Percentiles rank a stretch among this genome's conserved stretches.
These are phyloP conservation scores for Xenopus laevis DNA, from an alignment of 2,113 vertebrate species.

Conservation along the genomic window DNA sequence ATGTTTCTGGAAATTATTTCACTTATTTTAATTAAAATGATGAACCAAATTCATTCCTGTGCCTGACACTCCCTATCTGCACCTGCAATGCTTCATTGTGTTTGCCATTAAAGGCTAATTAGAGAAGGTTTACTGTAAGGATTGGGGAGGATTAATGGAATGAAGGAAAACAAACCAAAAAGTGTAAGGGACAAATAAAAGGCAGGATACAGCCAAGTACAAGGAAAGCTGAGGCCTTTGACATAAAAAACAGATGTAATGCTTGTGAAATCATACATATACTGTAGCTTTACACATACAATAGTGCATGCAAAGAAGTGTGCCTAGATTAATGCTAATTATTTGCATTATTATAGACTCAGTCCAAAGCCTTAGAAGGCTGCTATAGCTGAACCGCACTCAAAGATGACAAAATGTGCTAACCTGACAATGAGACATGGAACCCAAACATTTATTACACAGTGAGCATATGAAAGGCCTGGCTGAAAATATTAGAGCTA, in stretches of 20 bases:
- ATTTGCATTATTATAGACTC: too few species aligned
- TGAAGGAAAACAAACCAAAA: background rate
- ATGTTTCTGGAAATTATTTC: conserved; percentile 26
- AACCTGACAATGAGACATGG: too few species aligned
- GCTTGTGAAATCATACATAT: background rate
- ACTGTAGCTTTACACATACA: too few species aligned
- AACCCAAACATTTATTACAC: too few species aligned
- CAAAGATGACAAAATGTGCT: too few species aligned
- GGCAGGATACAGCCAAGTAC: background rate
- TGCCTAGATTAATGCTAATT: too few species aligned
- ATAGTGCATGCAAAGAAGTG: too few species aligned
- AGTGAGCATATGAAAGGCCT: too few species aligned
- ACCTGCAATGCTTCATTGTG: background rate
- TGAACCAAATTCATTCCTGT: background rate
- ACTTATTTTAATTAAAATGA: conserved; percentile 22
- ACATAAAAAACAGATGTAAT: background rate
- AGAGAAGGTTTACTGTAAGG: too few species aligned
- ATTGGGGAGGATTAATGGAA: background rate
- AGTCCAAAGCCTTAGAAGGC: too few species aligned
- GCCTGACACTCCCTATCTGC: conserved; percentile 10
- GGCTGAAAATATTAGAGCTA: too few species aligned
- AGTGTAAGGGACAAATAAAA: background rate
- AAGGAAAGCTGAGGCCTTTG: background rate
- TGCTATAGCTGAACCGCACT: too few species aligned
- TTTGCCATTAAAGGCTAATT: background rate